A percentile compares a stretch with the other conserved stretches of the same genome.
phyloP scores from a whole-genome alignment of 1,140 invertebrate genomes.

The Gryllus bimaculatus region DNA sequence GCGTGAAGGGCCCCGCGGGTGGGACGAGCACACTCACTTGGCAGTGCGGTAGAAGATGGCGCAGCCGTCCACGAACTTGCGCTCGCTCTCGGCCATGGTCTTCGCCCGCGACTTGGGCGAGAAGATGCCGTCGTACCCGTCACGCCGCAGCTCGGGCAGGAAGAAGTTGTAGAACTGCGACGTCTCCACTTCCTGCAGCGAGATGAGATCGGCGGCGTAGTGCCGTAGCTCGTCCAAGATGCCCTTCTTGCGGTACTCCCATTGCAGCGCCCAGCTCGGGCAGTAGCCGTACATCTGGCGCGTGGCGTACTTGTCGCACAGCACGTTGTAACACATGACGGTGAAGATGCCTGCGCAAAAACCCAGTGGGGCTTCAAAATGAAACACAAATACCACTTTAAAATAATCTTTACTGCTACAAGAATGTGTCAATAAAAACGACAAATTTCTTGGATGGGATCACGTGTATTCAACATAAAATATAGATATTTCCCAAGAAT shows the following conservation, averaged over 20 bases:
- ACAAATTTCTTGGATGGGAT: too few relatives aligned
- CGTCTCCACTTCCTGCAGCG: slow-evolving; percentile 96
- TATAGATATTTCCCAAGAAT: too few relatives aligned
- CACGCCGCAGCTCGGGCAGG: slow-evolving; percentile 82
- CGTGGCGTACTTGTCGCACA: slow-evolving; percentile 98
- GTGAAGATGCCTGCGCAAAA: slow-evolving; percentile 79
- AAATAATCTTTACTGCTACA: too few relatives aligned
- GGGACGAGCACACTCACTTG: slow-evolving; percentile 55
- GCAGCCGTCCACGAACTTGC: slow-evolving; percentile 98
- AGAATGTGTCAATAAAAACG: too few relatives aligned
- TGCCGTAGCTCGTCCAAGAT: slow-evolving; percentile 94
- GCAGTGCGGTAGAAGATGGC: slow-evolving; percentile 93
- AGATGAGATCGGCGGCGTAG: slow-evolving; percentile 96
- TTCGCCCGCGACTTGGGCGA: slow-evolving; percentile 97
- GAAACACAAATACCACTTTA: too few relatives aligned
- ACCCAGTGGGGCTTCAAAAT: too few relatives aligned
- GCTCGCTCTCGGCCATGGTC: slow-evolving; percentile 93
- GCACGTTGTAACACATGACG: slow-evolving; percentile 99
- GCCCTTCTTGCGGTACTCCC: slow-evolving; percentile 97
- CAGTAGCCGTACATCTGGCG: slow-evolving; percentile 96
- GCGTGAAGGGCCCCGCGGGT: too few relatives aligned
- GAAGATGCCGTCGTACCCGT: slow-evolving; percentile 97
- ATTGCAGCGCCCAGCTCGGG: slow-evolving; percentile 92
- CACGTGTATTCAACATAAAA: too few relatives aligned
- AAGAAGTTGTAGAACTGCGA: slow-evolving; percentile 98